Evolutionary conservation across 2,113 vertebrate species (phyloP).

Genomic region (Oncorhynchus clarkii): DNA sequence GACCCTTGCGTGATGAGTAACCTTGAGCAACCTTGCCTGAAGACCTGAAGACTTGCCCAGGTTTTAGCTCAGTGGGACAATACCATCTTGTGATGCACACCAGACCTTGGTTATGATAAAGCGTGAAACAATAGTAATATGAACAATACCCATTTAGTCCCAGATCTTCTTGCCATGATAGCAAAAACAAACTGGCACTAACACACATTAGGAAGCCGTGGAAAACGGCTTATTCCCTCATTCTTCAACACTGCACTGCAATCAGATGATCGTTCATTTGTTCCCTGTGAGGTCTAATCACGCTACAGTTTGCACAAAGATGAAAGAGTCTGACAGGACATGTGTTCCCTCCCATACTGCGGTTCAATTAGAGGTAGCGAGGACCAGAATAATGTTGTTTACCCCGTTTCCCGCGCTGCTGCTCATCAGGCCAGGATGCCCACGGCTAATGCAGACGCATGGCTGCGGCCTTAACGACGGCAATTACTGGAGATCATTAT

Average conservation of each 20-base stretch:
- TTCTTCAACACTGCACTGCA: slow-evolving; percentile 49
- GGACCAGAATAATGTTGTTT: slow-evolving; percentile 61
- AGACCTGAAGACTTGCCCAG: no score
- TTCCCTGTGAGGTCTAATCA: slow-evolving; percentile 55
- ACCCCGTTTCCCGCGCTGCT: slow-evolving; percentile 31
- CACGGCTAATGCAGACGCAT: slow-evolving; percentile 2
- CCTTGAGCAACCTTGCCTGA: no score
- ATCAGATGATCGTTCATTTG: slow-evolving; percentile 44
- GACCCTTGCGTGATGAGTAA: neutral
- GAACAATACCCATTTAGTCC: no score
- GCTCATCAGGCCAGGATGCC: slow-evolving; percentile 27
- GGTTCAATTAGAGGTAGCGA: slow-evolving; percentile 51
- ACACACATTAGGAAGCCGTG: neutral
- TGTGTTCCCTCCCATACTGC: slow-evolving; percentile 48
- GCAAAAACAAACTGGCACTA: no score
- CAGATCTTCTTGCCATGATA: no score
- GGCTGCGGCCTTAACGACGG: slow-evolving; percentile 24
- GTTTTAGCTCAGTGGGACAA: no score
- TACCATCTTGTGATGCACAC: no score
- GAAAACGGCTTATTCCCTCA: slow-evolving; percentile 42
- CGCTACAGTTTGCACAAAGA: slow-evolving; percentile 48
- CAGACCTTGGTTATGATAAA: no score
- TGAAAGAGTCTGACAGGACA: slow-evolving; percentile 55
- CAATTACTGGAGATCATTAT: slow-evolving; percentile 37
- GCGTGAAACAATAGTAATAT: no score